Percentiles rank a stretch among this genome's conserved stretches.
Conservation (phyloP, 1,140 invertebrate genomes). For the Glossosoma conforme region DNA sequence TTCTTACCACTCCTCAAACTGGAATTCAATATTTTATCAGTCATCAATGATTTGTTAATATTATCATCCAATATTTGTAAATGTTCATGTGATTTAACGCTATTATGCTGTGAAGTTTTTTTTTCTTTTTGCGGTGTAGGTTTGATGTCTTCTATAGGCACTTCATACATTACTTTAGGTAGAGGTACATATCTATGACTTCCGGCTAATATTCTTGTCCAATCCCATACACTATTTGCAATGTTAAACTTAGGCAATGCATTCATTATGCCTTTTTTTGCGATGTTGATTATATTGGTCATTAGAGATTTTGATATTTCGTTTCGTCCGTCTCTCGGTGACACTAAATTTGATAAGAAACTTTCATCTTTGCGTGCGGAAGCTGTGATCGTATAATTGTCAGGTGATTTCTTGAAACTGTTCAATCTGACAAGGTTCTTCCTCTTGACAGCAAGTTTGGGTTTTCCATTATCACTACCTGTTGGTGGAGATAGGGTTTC, state of each 20-base stretch:
- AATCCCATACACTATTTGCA: background rate
- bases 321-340: background rate
- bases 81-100: background rate
- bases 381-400: background rate
- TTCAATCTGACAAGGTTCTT: slow-evolving; percentile 5
- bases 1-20: background rate
- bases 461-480: too few species aligned
- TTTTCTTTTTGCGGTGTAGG: background rate
- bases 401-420: slow-evolving; percentile 10
- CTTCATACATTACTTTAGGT: slow-evolving; percentile 14
- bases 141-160: slow-evolving; percentile 10
- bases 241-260: too few species aligned
- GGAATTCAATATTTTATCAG: background rate
- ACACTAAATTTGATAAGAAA: slow-evolving; percentile 1
- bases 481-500: too few species aligned
- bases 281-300: slow-evolving; percentile 1
- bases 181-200: background rate
- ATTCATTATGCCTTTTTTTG: background rate
- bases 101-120: background rate
- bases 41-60: background rate
- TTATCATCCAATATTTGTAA: background rate
- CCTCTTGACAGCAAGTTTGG: background rate
- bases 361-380: background rate
- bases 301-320: background rate
- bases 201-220: background rate